Base-by-base conservation (phyloP, 2,113 vertebrate species). In the Neolamprologus falcicula region DNA sequence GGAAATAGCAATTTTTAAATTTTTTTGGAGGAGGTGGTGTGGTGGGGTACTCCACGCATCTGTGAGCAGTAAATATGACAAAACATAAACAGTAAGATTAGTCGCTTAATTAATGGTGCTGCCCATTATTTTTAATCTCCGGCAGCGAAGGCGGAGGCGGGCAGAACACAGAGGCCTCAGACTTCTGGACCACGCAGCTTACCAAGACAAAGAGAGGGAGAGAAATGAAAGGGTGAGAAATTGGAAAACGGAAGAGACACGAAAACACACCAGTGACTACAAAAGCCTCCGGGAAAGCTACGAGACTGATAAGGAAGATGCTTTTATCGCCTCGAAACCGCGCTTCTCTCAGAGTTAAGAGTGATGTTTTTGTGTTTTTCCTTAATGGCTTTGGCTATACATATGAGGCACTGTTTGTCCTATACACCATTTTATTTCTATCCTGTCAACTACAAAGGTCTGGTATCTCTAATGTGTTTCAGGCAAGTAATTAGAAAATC, bases 61-160 rank as follows among this genome's bases (percentile, higher is more conserved):
- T 90, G 71, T 85, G 89, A 95, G 90, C 71, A 42, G 78, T 78
- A 95, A 95, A 96, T 92, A 94, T 88, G 87, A 93, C 89, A 92
- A 91, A 84, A 93, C 88, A 91, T 80, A 93, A 93, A 94, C 90
- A 94, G 82, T 61, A 50, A 94, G 95, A 97, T 96, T 96, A 95
- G 94, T 83, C 71, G 86, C 57, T 95, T 96, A 96, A 96, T 96
- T 96, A 94, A 92, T 86, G 90, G 90, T 10, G 90, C 84, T 86
- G 90, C 91, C 90, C 86, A 93, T 95, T 96, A 96, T 91, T 95
- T 93, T 94, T 96, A 95, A 96, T 96, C 95, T 94, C 84, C 86
- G 45, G 52, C 87, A 82, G 84, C 11, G 66, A 88, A 89, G 86
- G 86, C 88, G 35, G 92, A 94, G 88, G 88, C 89, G 54, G 66